A percentile compares a stretch with the other conserved stretches of the same genome.
Evolutionary conservation across 2,113 vertebrate genomes (phyloP).

Genomic region (Megaleporinus macrocephalus): DNA sequence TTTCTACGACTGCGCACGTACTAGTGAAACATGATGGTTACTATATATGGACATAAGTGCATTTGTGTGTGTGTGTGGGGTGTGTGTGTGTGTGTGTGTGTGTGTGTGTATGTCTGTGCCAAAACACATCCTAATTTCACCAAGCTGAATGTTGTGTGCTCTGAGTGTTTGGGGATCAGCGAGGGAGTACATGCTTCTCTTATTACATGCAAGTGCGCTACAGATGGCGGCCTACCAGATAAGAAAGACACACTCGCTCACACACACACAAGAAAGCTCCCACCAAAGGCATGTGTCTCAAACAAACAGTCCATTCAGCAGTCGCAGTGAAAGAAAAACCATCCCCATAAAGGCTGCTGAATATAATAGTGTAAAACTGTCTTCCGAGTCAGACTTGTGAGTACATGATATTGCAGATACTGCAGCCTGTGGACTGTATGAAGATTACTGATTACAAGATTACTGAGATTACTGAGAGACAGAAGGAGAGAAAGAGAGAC

Average conservation of each 20-base stretch:
- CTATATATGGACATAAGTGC: background rate
- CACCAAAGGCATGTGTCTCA: background rate
- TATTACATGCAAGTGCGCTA: constrained; percentile 71
- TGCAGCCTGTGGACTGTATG: constrained; percentile 29
- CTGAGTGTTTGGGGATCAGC: constrained; percentile 59
- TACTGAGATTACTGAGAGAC: constrained; percentile 37
- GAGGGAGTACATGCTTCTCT: constrained; percentile 62
- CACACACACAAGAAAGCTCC: constrained; percentile 45
- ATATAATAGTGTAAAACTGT: constrained; percentile 36
- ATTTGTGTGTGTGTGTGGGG: constrained; percentile 17
- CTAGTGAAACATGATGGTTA: constrained; percentile 15
- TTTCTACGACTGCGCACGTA: background rate
- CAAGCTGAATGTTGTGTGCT: constrained; percentile 60
- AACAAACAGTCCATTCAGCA: background rate
- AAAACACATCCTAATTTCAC: constrained; percentile 43
- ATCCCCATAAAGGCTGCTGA: background rate
- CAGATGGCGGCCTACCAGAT: constrained; percentile 59
- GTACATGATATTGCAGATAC: background rate
- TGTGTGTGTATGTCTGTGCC: constrained; percentile 16
- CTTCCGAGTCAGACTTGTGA: constrained; percentile 1
- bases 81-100: constrained; percentile 24
- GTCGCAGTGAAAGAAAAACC: background rate
- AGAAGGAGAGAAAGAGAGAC: constrained; percentile 9
- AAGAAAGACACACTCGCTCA: constrained; percentile 43
- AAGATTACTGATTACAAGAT: constrained; percentile 44